These are phyloP conservation scores for Potorous gilbertii DNA, from an alignment of 2,797 vertebrate genomes.

Conservation along the genomic window DNA sequence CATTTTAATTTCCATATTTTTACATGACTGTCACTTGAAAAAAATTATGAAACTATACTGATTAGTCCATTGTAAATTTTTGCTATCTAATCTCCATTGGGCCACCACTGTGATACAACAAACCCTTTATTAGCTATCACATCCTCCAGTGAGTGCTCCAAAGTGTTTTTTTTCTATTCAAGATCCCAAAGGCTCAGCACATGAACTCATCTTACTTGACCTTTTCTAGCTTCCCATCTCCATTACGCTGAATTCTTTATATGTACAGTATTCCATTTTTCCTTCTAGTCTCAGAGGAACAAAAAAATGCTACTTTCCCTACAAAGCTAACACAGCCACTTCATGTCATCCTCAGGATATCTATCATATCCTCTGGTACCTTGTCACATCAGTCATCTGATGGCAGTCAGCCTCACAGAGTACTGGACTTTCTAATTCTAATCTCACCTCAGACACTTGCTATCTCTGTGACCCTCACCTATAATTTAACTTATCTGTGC, in stretches of 20 bases:
- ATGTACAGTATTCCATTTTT: neutral
- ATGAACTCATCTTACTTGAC: neutral
- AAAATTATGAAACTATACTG: neutral
- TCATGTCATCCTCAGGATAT: neutral
- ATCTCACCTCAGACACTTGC: neutral
- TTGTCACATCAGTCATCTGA: neutral
- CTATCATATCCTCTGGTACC: neutral
- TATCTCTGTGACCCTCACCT: neutral
- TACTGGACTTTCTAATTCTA: neutral
- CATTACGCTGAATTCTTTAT: neutral
- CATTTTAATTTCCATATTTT: neutral
- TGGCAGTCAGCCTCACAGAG: neutral
- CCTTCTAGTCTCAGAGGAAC: neutral
- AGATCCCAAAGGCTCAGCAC: neutral
- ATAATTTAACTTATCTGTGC: neutral
- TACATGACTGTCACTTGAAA: neutral
- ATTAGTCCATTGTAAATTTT: neutral
- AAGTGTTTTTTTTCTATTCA: neutral
- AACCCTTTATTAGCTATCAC: neutral
- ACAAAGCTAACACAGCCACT: neutral
- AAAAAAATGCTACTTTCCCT: neutral
- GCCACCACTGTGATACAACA: neutral
- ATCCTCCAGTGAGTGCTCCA: neutral
- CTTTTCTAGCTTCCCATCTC: neutral
- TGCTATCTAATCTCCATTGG: neutral